Conservation (phyloP, 2,113 vertebrate species). For the Ophiodon elongatus region DNA sequence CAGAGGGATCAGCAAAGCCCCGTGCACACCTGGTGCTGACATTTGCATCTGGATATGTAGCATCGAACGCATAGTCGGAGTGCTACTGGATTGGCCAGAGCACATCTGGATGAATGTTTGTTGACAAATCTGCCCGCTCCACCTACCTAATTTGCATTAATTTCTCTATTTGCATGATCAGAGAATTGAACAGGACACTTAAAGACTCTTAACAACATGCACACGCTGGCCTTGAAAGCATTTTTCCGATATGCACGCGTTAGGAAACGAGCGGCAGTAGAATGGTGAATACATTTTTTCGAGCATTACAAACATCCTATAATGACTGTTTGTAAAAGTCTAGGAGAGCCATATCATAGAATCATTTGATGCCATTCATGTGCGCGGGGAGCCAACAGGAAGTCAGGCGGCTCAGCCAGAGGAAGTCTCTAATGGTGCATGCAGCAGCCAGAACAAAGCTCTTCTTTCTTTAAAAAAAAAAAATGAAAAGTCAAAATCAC, state of each 20-base stretch:
- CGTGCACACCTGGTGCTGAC: background rate
- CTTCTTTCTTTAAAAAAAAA: background rate
- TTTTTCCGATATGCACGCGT: background rate
- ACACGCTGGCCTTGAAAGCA: background rate
- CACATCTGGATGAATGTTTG: conserved; percentile 1
- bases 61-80: background rate
- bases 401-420: background rate
- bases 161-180: conserved; percentile 6
- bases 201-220: background rate
- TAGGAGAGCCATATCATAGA: background rate
- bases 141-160: background rate
- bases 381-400: background rate
- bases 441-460: background rate
- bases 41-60: background rate
- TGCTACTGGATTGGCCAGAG: background rate
- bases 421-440: background rate
- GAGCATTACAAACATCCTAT: background rate
- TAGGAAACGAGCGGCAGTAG: background rate
- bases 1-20: background rate
- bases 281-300: background rate
- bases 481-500: background rate
- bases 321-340: background rate
- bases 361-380: background rate
- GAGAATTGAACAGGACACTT: background rate
- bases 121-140: background rate